Evolutionary conservation across 2,888 invertebrate genomes (phyloP), one percentile per base, ranked within the genome.

Genomic region (Plebejus melissa): DNA sequence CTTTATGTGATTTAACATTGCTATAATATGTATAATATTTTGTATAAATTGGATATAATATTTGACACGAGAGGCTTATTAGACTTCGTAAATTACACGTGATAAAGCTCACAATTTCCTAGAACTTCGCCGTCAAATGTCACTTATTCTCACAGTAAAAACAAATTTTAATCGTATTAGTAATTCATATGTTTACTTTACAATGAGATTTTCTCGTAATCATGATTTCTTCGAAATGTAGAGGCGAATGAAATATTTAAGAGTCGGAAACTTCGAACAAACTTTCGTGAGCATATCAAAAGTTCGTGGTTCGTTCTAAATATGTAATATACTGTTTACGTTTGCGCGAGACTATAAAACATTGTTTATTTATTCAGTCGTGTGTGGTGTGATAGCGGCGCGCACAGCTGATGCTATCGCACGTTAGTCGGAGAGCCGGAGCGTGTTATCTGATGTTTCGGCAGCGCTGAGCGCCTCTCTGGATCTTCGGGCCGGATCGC

Each of bases 371-470:
- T 87, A 86, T 87, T 85, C 82, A 80, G 81, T 72, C 79, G 85
- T 85, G 82, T 80, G 81, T 84, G 84, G 77, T 76, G 80, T 78
- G 81, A 82, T 81, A 84, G 81, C 82, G 79, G 81, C 79, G 82
- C 81, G 81, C 80, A 79, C 81, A 80, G 80, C 80, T 80, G 86
- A 88, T 88, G 79, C 79, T 86, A 88, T 88, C 88, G 81, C 78
- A 86, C 84, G 85, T 86, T 84, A 86, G 83, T 85, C 84, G 80
- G 81, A 81, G 80, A 81, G 82, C 80, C 84, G 85, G 81, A 85
- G 86, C 84, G 88, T 86, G 87, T 87, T 90, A 90, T 90, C 89
- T 83, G 88, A 87, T 87, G 86, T 84, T 87, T 87, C 86, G 80
- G 80, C 81, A 88, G 89, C 83, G 83, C 82, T 22, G 22, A 84